These are phyloP conservation scores for Erannis defoliaria DNA, from an alignment of 2,888 invertebrate genomes.

Conservation along the genomic window DNA sequence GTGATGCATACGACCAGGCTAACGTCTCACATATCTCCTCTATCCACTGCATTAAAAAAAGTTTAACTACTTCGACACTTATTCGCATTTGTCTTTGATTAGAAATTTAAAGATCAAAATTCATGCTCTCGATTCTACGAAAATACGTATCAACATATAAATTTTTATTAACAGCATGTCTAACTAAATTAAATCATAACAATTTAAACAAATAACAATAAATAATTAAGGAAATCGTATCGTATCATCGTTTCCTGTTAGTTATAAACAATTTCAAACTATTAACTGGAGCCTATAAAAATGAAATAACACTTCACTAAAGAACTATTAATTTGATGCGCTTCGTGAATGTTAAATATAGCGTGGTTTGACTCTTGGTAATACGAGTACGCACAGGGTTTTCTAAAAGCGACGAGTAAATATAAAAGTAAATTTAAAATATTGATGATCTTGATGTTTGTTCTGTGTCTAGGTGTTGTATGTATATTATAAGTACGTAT, in stretches of 20 bases:
- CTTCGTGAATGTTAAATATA: slow-evolving; percentile 48
- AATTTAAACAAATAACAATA: slow-evolving; percentile 49
- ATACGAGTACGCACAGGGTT: slow-evolving; percentile 46
- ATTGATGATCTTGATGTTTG: too few species aligned
- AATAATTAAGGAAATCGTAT: slow-evolving; percentile 43
- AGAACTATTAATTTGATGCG: slow-evolving; percentile 63
- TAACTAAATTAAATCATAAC: slow-evolving; percentile 44
- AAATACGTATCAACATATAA: slow-evolving; percentile 27
- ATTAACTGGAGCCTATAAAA: slow-evolving; percentile 54
- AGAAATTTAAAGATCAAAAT: background rate
- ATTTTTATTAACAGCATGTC: slow-evolving; percentile 31
- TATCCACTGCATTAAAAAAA: background rate
- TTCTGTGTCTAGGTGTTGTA: too few species aligned
- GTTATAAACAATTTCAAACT: slow-evolving; percentile 50
- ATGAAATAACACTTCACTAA: slow-evolving; percentile 53
- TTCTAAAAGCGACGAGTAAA: slow-evolving; percentile 15
- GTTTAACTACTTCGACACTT: too few species aligned
- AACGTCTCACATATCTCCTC: too few species aligned
- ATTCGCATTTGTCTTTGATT: too few species aligned
- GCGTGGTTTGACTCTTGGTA: slow-evolving; percentile 21
- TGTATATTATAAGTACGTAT: too few species aligned
- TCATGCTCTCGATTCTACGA: slow-evolving; percentile 12
- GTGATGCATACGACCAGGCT: too few species aligned
- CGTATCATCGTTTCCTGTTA: slow-evolving; percentile 48
- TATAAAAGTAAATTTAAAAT: too few species aligned